Evolutionary conservation across 2,888 invertebrate genomes (phyloP).

Genomic region (Andrena dorsata): DNA sequence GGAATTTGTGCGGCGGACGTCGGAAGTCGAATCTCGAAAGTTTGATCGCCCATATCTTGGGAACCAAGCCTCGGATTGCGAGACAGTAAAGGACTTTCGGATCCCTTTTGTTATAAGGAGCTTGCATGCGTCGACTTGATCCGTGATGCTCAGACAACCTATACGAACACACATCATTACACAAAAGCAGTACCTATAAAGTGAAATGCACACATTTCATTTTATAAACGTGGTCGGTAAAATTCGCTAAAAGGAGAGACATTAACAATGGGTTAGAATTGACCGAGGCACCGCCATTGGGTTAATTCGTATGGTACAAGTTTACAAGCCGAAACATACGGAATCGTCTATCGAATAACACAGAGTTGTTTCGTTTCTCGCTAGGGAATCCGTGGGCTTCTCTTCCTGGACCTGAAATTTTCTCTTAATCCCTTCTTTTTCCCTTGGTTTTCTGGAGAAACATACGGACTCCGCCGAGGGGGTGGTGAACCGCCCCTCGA

Average conservation of each 20-base stretch:
- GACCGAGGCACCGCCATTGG: conserved; percentile 40
- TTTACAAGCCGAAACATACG: conserved; percentile 66
- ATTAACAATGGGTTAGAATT: not conserved
- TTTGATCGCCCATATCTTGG: not conserved
- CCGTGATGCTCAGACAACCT: no score
- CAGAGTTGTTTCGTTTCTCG: conserved; percentile 34
- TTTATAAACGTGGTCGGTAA: not conserved
- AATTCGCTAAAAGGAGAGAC: not conserved
- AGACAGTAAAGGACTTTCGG: not conserved
- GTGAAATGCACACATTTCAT: no score
- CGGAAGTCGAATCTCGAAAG: not conserved
- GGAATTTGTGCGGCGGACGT: no score
- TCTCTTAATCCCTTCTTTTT: conserved; percentile 5
- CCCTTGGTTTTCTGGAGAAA: conserved; percentile 30
- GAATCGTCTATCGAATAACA: conserved; percentile 60
- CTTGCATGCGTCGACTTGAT: not conserved
- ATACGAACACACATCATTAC: no score
- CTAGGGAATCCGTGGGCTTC: conserved; percentile 61
- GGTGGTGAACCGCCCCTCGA: conserved; percentile 49
- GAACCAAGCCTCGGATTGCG: no score
- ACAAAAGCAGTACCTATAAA: no score
- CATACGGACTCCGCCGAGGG: conserved; percentile 52
- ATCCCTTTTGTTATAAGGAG: not conserved
- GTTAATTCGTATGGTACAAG: conserved; percentile 61
- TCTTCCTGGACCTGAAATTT: conserved; percentile 26